These are phyloP conservation scores for Onychorhynchus coronatus DNA, from an alignment of 2,113 vertebrate genomes.

Conservation along the genomic window DNA sequence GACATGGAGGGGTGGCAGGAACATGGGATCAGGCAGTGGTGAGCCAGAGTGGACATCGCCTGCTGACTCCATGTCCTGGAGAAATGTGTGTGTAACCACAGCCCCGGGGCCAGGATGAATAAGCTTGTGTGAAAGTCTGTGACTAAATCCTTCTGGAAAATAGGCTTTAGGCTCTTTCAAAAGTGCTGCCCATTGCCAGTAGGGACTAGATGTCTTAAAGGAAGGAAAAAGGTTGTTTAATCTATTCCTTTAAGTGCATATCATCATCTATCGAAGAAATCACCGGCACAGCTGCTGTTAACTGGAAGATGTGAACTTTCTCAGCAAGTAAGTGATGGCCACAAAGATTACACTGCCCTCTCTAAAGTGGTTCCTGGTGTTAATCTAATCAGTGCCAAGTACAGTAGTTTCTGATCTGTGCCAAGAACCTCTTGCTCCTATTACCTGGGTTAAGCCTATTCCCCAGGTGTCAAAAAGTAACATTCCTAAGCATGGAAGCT, in stretches of 20 bases:
- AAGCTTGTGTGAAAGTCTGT: slow-evolving; percentile 4
- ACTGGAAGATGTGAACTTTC: not conserved
- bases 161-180: not conserved
- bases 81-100: slow-evolving; percentile 32
- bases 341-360: not conserved
- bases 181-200: not conserved
- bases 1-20: not conserved
- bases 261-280: not conserved
- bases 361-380: not conserved
- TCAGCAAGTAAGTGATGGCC: not conserved
- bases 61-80: not conserved
- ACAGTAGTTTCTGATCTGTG: not conserved
- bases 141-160: slow-evolving; percentile 20
- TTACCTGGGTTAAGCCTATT: not conserved
- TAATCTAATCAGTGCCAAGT: not conserved
- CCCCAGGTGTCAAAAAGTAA: not conserved
- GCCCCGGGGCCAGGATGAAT: not conserved
- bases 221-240: not conserved
- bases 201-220: not conserved
- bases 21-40: not conserved
- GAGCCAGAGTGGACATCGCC: not conserved
- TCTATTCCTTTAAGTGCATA: not conserved
- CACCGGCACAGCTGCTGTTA: not conserved
- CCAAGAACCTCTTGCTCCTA: not conserved
- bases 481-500: not conserved